Evolutionary conservation across 2,888 invertebrate species (phyloP).

Genomic region (Tyria jacobaeae): DNA sequence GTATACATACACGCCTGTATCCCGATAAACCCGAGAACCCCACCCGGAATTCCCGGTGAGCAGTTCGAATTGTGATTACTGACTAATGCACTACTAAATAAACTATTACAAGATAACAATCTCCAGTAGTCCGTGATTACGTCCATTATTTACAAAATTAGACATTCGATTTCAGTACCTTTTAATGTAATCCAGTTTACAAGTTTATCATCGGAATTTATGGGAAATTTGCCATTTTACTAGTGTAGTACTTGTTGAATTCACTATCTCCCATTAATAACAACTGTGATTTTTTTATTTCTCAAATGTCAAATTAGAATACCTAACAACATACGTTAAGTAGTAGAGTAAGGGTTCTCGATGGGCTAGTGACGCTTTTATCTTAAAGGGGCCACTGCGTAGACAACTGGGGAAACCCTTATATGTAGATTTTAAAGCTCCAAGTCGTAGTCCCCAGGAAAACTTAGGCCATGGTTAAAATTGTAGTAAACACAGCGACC

Average conservation of each 20-base stretch:
- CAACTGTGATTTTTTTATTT: neutral
- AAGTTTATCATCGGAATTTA: conserved; percentile 39
- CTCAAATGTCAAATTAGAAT: neutral
- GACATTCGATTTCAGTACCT: conserved; percentile 1
- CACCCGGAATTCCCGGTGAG: neutral
- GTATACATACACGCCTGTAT: no score
- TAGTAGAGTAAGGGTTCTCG: neutral
- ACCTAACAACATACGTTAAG: no score
- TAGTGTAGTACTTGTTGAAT: conserved; percentile 9
- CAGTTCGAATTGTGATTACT: neutral
- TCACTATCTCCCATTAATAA: neutral
- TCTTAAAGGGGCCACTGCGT: no score
- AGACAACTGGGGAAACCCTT: no score
- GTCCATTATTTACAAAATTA: neutral
- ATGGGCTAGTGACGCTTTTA: neutral
- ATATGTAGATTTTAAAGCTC: no score
- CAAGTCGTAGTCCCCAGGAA: no score
- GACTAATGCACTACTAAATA: neutral
- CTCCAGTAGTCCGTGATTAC: neutral
- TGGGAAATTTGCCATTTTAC: conserved; percentile 36
- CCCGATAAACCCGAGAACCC: neutral
- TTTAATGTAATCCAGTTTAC: conserved; percentile 8
- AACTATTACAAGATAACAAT: neutral
- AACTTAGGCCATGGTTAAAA: no score
- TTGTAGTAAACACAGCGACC: no score